These are phyloP conservation scores for Cephus rjabovi DNA, from an alignment of 2,888 invertebrate genomes.

Conservation along the genomic window DNA sequence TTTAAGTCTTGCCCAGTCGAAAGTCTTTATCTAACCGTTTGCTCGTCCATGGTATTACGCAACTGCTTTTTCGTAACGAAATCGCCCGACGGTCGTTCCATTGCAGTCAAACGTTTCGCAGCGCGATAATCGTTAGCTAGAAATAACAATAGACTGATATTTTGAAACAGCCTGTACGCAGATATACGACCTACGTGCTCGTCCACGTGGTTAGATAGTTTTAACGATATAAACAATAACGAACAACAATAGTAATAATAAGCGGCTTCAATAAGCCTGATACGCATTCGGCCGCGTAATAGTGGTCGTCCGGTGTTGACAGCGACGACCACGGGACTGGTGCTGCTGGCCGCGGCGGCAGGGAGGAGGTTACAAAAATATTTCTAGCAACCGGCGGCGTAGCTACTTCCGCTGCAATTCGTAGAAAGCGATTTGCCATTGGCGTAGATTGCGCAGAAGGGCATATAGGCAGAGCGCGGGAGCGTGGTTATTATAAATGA, in stretches of 20 bases:
- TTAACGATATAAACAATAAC: neutral
- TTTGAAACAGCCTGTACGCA: neutral
- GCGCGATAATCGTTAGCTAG: neutral
- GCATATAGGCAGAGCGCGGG: neutral
- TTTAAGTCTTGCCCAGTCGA: neutral
- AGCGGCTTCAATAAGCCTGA: conserved; percentile 26
- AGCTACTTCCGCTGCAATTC: neutral
- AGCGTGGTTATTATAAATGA: neutral
- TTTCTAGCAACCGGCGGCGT: neutral
- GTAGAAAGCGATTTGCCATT: neutral
- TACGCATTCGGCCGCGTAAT: conserved; percentile 24
- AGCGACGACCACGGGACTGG: neutral
- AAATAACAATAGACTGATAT: neutral
- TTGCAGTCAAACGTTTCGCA: neutral
- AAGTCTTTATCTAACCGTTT: neutral
- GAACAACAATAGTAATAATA: neutral
- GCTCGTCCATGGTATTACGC: neutral
- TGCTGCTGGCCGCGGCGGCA: neutral
- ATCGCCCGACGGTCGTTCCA: neutral
- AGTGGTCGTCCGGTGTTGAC: conserved; percentile 24
- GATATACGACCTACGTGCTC: neutral
- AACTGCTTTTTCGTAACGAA: neutral
- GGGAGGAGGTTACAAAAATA: conserved; percentile 8
- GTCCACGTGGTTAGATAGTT: conserved; percentile 13
- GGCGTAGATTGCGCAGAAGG: neutral